A percentile compares a stretch with the other conserved stretches of the same genome.
These are phyloP conservation scores for Calephelis perditalis DNA, from an alignment of 2,888 invertebrate species.

Conservation along the genomic window DNA sequence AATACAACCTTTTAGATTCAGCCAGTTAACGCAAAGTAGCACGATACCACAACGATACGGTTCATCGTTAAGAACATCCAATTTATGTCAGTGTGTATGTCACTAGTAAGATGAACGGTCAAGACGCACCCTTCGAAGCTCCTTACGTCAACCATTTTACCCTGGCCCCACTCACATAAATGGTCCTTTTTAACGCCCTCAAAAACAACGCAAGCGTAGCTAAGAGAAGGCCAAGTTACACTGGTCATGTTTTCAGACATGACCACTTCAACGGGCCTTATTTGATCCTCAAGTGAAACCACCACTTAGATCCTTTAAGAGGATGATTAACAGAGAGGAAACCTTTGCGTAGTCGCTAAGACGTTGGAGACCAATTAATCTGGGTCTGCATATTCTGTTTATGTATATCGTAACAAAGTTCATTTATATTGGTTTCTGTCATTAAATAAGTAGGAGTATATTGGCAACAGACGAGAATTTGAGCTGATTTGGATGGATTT, in stretches of 20 bases:
- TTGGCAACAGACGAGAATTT: constrained; percentile 46
- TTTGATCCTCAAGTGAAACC: constrained; percentile 47
- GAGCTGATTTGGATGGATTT: constrained; percentile 57
- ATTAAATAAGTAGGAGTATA: constrained; percentile 64
- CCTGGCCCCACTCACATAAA: constrained; percentile 34
- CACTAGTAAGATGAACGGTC: constrained; percentile 53
- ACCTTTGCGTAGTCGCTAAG: constrained; percentile 29
- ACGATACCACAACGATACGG: constrained; percentile 10
- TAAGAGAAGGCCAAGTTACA: constrained; percentile 40
- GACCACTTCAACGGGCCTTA: constrained; percentile 61
- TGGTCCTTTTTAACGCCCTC: constrained; percentile 37
- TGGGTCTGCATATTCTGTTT: background rate
- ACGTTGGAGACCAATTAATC: constrained; percentile 17
- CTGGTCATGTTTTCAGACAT: constrained; percentile 52
- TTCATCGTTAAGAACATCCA: constrained; percentile 29
- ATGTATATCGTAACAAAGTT: background rate
- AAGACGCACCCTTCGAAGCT: constrained; percentile 50
- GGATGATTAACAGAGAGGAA: constrained; percentile 30
- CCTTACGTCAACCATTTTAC: constrained; percentile 41
- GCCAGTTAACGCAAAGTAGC: constrained; percentile 16
- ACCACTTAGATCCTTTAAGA: constrained; percentile 31
- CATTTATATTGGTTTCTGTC: constrained; percentile 54
- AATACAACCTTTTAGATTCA: constrained; percentile 14
- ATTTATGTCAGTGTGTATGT: constrained; percentile 35
- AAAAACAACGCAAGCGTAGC: constrained; percentile 46